Base-by-base conservation (phyloP, 2,113 vertebrate species). In the Sterrhoptilus dennistouni region DNA sequence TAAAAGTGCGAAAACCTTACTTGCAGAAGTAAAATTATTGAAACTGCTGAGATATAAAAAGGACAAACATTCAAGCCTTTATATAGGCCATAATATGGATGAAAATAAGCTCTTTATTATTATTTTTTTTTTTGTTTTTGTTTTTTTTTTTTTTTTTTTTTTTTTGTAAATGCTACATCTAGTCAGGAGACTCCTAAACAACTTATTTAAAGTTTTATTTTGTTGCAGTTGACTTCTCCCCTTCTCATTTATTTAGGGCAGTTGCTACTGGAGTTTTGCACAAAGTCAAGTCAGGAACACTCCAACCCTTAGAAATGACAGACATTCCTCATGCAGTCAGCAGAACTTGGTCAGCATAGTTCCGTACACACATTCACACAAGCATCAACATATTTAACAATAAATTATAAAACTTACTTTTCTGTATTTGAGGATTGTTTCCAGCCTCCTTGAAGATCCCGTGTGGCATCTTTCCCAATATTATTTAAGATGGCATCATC, bases 401-500 rank as follows among this genome's bases (percentile, higher is more conserved):
- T 45, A 72, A 90, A 87, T 24, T 15, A 35, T 15, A 29, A 50
- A 91, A 97, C 98, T 98, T 98, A 98, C 98, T 93, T 97, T n/a
- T 87, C 44, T 60, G 22, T 71, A 81, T 90, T 83, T 63, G 47
- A 54, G 69, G 79, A 74, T 72, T 4, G 47, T 12, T 96, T 96
- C 72, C 40, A 27, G 77, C 27, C 27, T 90, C 52, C 45, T 42
- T 57, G 95, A 79, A 88, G 91, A 90, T 97, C 88, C 92, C 47
- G 60, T 78, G 93, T 65, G 27, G 20, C n/a, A 52, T 75, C 68
- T 29, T 96, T 97, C 20, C 82, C 93, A 44, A 22, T 35, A 56
- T 87, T 94, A 64, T 69, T 35, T 70, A 97, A 85, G 83, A 50
- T 50, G 40, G 76, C 28, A 50, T 79, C 93, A 42, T 52, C 83